phyloP scores from a whole-genome alignment of 2,888 invertebrate species.

The Galerucella pusilla region DNA sequence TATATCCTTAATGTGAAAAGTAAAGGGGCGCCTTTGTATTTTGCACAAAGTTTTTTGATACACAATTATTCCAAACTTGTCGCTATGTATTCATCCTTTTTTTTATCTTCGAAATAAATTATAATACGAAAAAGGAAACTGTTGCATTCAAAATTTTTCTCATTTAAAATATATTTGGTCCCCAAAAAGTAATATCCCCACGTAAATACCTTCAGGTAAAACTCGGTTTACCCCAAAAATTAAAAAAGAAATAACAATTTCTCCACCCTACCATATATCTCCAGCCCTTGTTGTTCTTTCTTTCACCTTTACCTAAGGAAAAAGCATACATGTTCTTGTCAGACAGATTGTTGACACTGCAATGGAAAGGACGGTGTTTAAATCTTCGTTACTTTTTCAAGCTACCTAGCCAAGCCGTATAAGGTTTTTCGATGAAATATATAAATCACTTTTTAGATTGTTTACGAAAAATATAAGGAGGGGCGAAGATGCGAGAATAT shows the following conservation, averaged over 20 bases:
- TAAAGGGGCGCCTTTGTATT: too few species aligned
- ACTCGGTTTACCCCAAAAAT: not conserved
- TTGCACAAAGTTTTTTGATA: too few species aligned
- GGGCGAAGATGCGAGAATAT: not conserved
- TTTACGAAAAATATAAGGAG: constrained; percentile 23
- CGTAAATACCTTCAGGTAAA: not conserved
- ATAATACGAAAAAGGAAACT: too few species aligned
- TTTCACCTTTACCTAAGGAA: constrained; percentile 7
- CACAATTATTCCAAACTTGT: too few species aligned
- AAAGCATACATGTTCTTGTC: constrained; percentile 37
- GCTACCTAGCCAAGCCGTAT: constrained; percentile 15
- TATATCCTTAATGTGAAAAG: too few species aligned
- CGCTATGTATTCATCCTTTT: too few species aligned
- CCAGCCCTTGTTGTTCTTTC: constrained; percentile 26
- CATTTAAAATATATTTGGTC: not conserved
- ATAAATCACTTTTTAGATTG: constrained; percentile 41
- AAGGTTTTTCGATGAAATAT: constrained; percentile 26
- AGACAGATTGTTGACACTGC: constrained; percentile 42
- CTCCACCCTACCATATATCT: constrained; percentile 35
- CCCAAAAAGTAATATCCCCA: not conserved
- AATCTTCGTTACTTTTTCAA: constrained; percentile 46
- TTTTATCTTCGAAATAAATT: too few species aligned
- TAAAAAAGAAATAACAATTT: constrained; percentile 11
- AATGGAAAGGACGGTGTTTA: constrained; percentile 42
- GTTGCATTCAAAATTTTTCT: not conserved